Evolutionary conservation across 2,888 invertebrate species (phyloP).

Genomic region (Cyrtodaria siliqua): DNA sequence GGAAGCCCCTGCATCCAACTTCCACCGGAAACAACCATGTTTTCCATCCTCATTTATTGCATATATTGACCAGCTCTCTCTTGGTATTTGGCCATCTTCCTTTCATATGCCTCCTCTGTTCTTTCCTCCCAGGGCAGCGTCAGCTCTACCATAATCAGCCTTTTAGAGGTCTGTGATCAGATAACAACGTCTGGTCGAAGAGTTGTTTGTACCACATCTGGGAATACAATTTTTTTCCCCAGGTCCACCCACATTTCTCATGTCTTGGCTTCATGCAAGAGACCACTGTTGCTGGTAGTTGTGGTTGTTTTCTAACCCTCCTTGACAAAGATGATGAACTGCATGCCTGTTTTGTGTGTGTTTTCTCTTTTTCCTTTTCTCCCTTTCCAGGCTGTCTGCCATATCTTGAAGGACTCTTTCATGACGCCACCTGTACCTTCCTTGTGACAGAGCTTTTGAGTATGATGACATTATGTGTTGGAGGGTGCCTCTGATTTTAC

Average conservation of each 20-base stretch:
- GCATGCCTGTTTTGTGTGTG: neutral
- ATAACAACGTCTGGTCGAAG: neutral
- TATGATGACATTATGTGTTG: no score
- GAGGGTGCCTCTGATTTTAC: no score
- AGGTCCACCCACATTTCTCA: neutral
- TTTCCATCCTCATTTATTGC: neutral
- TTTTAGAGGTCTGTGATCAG: neutral
- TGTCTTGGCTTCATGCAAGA: neutral
- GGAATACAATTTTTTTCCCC: neutral
- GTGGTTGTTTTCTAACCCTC: neutral
- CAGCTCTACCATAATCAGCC: neutral
- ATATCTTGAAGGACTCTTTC: no score
- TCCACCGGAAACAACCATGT: conserved; percentile 1
- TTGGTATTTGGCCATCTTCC: conserved; percentile 3
- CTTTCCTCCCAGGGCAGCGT: conserved; percentile 1
- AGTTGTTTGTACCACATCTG: neutral
- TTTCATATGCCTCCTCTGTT: conserved; percentile 2
- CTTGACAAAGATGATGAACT: conserved; percentile 1
- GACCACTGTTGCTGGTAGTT: neutral
- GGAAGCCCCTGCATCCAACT: no score
- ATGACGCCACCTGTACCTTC: no score
- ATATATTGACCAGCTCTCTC: neutral
- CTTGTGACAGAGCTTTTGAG: no score
- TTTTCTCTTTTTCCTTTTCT: no score
- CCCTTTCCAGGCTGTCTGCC: no score